Evolutionary conservation across 1,140 invertebrate genomes (phyloP).

Genomic region (Drosophila pruinosa): DNA sequence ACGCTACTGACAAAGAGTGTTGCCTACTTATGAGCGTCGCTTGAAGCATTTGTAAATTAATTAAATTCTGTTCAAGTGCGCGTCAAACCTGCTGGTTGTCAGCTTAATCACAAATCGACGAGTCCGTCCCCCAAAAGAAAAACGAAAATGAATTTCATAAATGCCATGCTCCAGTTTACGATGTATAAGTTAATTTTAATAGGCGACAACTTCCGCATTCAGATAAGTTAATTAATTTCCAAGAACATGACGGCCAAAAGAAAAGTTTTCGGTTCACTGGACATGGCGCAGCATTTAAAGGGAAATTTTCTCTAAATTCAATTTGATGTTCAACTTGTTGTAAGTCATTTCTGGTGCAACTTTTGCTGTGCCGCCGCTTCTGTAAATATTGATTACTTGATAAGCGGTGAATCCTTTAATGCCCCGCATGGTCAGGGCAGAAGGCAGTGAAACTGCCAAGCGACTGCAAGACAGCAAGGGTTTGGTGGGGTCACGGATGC

Average conservation of each 20-base stretch:
- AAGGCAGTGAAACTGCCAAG: conserved; percentile 53
- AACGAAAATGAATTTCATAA: conserved; percentile 31
- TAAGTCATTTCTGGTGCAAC: conserved; percentile 56
- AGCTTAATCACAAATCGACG: conserved; percentile 8
- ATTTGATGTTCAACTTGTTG: conserved; percentile 65
- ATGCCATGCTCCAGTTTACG: neutral
- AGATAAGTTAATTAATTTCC: conserved; percentile 73
- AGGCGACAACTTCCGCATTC: conserved; percentile 65
- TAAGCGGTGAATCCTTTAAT: conserved; percentile 75
- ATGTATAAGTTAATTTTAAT: conserved; percentile 35
- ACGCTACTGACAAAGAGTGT: conserved; percentile 25
- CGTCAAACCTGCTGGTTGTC: conserved; percentile 18
- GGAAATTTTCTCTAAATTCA: conserved; percentile 64
- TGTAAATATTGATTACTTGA: conserved; percentile 79
- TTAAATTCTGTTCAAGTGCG: conserved; percentile 51
- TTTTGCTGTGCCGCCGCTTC: conserved; percentile 37
- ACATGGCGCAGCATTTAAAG: conserved; percentile 49
- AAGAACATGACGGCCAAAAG: conserved; percentile 36
- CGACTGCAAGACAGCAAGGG: neutral
- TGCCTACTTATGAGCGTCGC: conserved; percentile 37
- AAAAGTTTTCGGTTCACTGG: conserved; percentile 50
- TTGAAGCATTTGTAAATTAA: conserved; percentile 42
- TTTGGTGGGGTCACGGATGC: neutral
- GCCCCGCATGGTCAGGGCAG: conserved; percentile 30
- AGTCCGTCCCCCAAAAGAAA: neutral